These are phyloP conservation scores for Chloropsis hardwickii DNA, from an alignment of 2,113 vertebrate species.

Conservation along the genomic window DNA sequence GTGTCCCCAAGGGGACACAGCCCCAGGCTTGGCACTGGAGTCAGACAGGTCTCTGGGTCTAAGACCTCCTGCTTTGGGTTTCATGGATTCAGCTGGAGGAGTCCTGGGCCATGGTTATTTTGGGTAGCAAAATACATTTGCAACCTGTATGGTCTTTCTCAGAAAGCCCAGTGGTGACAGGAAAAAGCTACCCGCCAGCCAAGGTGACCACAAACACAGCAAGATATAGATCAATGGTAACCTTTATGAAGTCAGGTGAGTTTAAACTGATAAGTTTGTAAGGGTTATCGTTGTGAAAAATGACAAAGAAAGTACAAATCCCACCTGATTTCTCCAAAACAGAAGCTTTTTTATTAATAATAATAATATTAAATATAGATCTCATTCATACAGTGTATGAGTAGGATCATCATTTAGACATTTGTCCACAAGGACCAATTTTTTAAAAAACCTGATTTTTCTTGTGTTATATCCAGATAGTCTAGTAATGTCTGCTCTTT, in stretches of 20 bases:
- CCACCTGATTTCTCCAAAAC: conserved; percentile 78
- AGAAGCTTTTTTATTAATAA: conserved; percentile 66
- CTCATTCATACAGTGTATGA: conserved; percentile 85
- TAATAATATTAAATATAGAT: conserved; percentile 77
- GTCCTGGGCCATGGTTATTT: not conserved
- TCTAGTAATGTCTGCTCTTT: conserved; percentile 74
- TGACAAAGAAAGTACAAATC: conserved; percentile 14
- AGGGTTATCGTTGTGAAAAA: not conserved
- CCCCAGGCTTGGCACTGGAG: not conserved
- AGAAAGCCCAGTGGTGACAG: not conserved
- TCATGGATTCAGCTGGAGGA: not conserved
- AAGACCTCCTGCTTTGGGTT: not conserved
- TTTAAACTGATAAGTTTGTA: not conserved
- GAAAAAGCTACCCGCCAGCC: not conserved
- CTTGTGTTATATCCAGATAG: conserved; percentile 72
- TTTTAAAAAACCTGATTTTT: conserved; percentile 59
- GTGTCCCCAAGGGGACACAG: not conserved
- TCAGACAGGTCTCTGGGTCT: not conserved
- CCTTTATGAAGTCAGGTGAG: not conserved
- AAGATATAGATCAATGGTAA: not conserved
- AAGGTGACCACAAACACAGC: not conserved
- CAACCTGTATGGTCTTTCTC: not conserved
- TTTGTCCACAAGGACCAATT: conserved; percentile 80
- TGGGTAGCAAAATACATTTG: not conserved
- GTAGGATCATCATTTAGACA: conserved; percentile 73